A percentile compares a stretch with the other conserved stretches of the same genome.
Evolutionary conservation across 1,140 invertebrate species (phyloP).

Genomic region (Physella acuta): DNA sequence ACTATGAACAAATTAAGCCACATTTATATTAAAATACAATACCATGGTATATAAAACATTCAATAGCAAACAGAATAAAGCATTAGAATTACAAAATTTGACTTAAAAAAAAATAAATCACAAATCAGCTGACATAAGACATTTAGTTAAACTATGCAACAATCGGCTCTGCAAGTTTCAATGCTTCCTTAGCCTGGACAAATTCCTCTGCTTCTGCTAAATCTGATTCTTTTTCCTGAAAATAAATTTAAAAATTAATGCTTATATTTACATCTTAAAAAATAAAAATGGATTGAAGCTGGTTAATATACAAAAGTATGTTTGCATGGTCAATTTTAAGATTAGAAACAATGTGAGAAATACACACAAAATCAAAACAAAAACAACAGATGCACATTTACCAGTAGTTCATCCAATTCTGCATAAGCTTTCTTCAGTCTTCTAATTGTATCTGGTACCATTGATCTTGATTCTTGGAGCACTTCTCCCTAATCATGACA

Average conservation of each 20-base stretch:
- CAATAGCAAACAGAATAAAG: too few relatives aligned
- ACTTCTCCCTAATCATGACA: conserved; percentile 36
- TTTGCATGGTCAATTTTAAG: neutral
- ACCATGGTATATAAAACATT: too few relatives aligned
- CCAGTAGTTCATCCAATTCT: conserved; percentile 34
- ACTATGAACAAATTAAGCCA: too few relatives aligned
- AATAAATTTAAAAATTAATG: too few relatives aligned
- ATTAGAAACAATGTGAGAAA: neutral
- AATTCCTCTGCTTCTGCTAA: conserved; percentile 16
- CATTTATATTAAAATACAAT: too few relatives aligned
- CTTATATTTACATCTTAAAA: too few relatives aligned
- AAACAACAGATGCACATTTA: conserved; percentile 22
- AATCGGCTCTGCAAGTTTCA: conserved; percentile 10
- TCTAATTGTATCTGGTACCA: conserved; percentile 42
- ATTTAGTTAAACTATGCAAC: neutral
- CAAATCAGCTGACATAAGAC: neutral
- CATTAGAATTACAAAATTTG: too few relatives aligned
- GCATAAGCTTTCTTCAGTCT: conserved; percentile 33
- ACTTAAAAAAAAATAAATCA: neutral
- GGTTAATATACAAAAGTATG: too few relatives aligned
- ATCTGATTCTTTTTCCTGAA: conserved; percentile 25
- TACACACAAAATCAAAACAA: neutral
- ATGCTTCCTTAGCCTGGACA: conserved; percentile 10
- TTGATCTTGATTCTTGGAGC: conserved; percentile 33
- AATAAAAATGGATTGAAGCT: too few relatives aligned